Conservation (phyloP, 1,140 invertebrate species). For the Hycleus phaleratus region DNA sequence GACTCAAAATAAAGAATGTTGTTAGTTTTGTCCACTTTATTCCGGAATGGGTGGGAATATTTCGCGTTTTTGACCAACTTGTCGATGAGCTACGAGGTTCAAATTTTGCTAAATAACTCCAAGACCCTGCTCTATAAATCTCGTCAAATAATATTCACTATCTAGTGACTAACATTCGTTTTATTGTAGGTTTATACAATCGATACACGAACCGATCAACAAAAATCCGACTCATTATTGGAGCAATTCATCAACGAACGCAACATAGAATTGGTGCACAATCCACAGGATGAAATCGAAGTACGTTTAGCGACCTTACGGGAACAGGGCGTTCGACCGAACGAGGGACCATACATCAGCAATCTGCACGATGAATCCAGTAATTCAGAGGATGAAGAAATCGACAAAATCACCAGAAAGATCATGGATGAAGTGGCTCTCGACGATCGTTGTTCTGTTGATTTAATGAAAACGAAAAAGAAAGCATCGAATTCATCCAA, state of each 20-base stretch:
- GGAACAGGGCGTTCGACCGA: conserved; percentile 35
- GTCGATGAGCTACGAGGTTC: no score
- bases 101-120: no score
- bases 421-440: conserved; percentile 38
- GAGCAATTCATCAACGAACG: conserved; percentile 51
- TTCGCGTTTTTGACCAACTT: no score
- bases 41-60: no score
- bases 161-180: not conserved
- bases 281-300: conserved; percentile 47
- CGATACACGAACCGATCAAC: conserved; percentile 47
- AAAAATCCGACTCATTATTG: conserved; percentile 54
- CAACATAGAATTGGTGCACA: conserved; percentile 45
- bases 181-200: conserved; percentile 12
- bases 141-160: not conserved
- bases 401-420: conserved; percentile 40
- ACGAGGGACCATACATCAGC: conserved; percentile 29
- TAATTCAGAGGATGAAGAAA: conserved; percentile 38
- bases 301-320: conserved; percentile 40
- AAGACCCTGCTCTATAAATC: no score
- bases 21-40: not conserved
- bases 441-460: conserved; percentile 28
- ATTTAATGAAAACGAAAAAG: conserved; percentile 2
- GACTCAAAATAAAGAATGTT: no score
- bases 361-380: conserved; percentile 39
- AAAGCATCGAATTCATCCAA: conserved; percentile 4